phyloP scores from a whole-genome alignment of 2,113 vertebrate species.

The Elephas maximus region DNA sequence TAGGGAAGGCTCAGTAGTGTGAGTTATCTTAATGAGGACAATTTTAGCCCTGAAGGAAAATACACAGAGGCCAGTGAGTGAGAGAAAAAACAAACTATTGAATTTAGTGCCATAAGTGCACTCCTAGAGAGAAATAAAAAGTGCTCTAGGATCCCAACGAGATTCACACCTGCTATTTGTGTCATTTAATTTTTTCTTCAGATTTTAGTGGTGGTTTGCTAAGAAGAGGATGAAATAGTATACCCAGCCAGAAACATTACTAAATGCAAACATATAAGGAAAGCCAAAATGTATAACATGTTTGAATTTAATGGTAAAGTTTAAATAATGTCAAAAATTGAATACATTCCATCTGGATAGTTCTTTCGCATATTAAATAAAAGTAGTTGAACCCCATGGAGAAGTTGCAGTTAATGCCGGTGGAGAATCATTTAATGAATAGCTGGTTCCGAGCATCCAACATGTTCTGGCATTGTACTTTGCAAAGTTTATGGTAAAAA shows the following conservation, averaged over 20 bases:
- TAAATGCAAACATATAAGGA: background rate
- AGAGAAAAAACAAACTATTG: background rate
- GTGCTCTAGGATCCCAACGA: background rate
- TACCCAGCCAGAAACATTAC: background rate
- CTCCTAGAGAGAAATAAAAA: background rate
- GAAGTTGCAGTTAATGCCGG: background rate
- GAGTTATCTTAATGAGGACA: background rate
- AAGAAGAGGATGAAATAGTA: background rate
- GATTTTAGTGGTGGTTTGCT: background rate
- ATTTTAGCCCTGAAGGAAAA: background rate
- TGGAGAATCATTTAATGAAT: background rate
- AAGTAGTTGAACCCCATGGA: background rate
- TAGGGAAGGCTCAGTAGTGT: background rate
- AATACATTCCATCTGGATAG: rapidly evolving
- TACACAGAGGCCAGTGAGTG: too few relatives aligned
- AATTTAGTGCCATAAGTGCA: background rate
- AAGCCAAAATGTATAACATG: background rate
- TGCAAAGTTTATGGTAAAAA: background rate
- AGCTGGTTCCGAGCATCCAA: background rate
- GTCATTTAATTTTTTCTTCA: background rate
- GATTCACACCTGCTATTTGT: background rate
- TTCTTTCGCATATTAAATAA: background rate
- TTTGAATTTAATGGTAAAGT: background rate
- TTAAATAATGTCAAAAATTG: background rate
- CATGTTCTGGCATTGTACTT: too few relatives aligned